Percentiles rank a stretch among this genome's conserved stretches.
phyloP scores from a whole-genome alignment of 30 jellyfish, hydroid and myxozoan species.

The Pseudorhiza aurosa region DNA sequence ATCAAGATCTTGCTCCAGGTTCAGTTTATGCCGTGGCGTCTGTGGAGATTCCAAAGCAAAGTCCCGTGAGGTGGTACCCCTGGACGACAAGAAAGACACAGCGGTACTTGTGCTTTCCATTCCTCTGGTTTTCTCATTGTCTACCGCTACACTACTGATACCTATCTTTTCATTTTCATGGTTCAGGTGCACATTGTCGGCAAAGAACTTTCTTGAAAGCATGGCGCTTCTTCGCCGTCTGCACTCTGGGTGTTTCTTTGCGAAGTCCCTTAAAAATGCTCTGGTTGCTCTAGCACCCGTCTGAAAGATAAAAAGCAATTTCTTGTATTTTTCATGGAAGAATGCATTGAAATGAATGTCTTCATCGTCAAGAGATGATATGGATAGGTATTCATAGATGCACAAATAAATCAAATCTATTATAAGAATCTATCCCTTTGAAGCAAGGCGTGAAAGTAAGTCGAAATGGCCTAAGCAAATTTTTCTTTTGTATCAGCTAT shows the following conservation, averaged over 20 bases:
- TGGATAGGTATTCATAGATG: no score
- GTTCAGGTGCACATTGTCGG: not conserved
- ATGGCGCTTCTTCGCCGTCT: slow-evolving; percentile 92
- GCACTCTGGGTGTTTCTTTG: slow-evolving; percentile 93
- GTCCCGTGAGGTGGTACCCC: not conserved
- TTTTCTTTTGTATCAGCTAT: no score
- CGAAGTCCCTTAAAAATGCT: slow-evolving; percentile 89
- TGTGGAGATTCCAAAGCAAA: slow-evolving; percentile 5
- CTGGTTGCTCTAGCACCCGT: slow-evolving; percentile 98
- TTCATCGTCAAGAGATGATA: no score
- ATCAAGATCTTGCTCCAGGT: slow-evolving; percentile 48
- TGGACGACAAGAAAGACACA: slow-evolving; percentile 23
- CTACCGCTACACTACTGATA: slow-evolving; percentile 2
- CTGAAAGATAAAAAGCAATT: slow-evolving; percentile 70
- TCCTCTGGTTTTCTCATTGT: slow-evolving; percentile 1
- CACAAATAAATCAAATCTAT: no score
- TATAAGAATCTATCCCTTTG: no score
- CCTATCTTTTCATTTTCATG: not conserved
- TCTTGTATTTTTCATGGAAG: no score
- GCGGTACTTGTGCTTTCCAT: slow-evolving; percentile 49
- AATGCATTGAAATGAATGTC: no score
- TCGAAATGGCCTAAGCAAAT: no score
- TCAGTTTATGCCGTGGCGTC: slow-evolving; percentile 30
- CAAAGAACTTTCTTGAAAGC: slow-evolving; percentile 85
- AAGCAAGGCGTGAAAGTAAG: no score